Evolutionary conservation across 2,888 invertebrate species (phyloP), one percentile per base, ranked within the genome.

Genomic region (Oscheius sp.): DNA sequence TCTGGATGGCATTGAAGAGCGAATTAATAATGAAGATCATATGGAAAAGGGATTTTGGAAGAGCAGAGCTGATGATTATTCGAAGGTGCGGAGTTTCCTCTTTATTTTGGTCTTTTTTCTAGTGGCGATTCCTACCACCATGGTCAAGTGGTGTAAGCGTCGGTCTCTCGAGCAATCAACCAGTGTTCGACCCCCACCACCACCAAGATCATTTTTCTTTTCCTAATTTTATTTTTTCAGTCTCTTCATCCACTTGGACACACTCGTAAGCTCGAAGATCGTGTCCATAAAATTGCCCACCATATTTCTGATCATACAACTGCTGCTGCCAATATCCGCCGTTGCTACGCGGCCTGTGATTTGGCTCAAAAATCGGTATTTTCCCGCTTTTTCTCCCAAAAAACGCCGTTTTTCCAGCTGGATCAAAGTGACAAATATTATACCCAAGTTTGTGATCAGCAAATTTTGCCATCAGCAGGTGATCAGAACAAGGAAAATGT

Each of bases 321-420:
- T n/a, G 12, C 58, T 25, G 27, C 58, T 25, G 29, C 27, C 13
- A 29, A 58, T 58, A 25, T 58, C 2, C 27, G 29, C 27, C 58
- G 58, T 58, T 13, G 29, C 25, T 27, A 29, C 13, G 27, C 13
- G 29, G 58, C 53, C 25, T 58, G 58, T n/a, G 58, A 58, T 27
- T 25, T 2, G 21, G 58, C 58, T 27, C 13, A 58, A 7, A n/a
- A 58, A 27, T 16, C 35, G 35, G 35, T 35, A 6, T 9, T 3
- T 35, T 9, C 9, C 3, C 35, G 3, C 35, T 35, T 35, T 35
- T 35, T 35, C 3, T 35, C 3, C 9, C 35, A 35, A 35, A 35
- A 35, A 35, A n/a, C n/a, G n/a, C n/a, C n/a, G n/a, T n/a, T n/a
- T n/a, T 35, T 35, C 9, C 35, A n/a, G 25, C 29, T 58, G 21